These are phyloP conservation scores for Bovichtus diacanthus DNA, from an alignment of 2,797 vertebrate species.

Conservation along the genomic window DNA sequence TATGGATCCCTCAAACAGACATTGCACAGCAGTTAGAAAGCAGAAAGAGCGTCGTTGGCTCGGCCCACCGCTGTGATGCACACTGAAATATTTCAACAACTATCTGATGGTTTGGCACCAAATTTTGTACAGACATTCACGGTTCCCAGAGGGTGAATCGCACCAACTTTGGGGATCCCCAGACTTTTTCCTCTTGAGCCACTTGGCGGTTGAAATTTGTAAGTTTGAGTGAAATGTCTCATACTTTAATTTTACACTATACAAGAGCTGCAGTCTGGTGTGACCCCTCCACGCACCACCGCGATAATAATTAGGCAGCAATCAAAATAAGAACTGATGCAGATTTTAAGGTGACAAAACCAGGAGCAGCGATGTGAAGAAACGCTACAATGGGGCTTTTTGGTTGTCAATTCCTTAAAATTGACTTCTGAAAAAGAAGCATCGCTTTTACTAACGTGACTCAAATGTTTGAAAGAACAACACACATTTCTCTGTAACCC, in stretches of 20 bases:
- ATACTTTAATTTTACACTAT: not conserved
- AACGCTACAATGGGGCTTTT: not conserved
- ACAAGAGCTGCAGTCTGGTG: too few species aligned
- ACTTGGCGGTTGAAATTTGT: not conserved
- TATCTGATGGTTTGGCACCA: not conserved
- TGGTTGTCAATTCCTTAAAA: too few species aligned
- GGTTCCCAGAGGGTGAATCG: not conserved
- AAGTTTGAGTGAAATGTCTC: not conserved
- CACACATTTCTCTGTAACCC: not conserved
- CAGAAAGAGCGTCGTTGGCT: not conserved
- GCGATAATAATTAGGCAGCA: not conserved
- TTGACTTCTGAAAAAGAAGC: not conserved
- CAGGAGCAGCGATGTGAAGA: too few species aligned
- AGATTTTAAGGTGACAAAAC: not conserved
- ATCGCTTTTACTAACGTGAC: not conserved
- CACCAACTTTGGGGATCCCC: too few species aligned
- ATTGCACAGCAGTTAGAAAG: not conserved
- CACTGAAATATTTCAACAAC: not conserved
- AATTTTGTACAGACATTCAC: not conserved
- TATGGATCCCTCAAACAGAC: conserved; percentile 5
- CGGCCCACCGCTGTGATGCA: not conserved
- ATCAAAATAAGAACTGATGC: not conserved
- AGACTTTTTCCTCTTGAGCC: not conserved
- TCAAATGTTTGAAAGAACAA: not conserved
- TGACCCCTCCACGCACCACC: too few species aligned